Evolutionary conservation across 2,888 invertebrate genomes (phyloP).

Genomic region (Drosophila emarginata): DNA sequence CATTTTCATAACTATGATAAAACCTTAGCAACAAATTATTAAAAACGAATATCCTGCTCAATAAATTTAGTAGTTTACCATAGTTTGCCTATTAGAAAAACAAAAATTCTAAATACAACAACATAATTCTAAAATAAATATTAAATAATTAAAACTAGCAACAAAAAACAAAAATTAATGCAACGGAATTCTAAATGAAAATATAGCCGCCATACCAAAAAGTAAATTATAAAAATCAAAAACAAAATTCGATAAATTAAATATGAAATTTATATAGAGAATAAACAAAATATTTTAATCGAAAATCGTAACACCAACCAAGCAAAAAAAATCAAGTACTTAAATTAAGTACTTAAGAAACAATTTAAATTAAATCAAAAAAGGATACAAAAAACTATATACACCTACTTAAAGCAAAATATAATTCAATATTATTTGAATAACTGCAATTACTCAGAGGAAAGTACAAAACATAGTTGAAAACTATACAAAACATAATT

Average conservation of each 20-base stretch:
- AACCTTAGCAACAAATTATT: slow-evolving; percentile 7
- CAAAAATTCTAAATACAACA: not conserved
- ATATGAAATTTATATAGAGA: not conserved
- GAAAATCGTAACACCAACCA: not conserved
- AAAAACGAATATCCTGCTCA: not conserved
- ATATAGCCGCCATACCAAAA: not conserved
- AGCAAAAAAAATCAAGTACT: not conserved
- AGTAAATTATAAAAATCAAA: not conserved
- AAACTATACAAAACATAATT: not conserved
- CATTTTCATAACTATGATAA: not conserved
- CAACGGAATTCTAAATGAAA: not conserved
- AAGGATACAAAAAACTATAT: not conserved
- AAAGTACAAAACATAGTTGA: slow-evolving; percentile 6
- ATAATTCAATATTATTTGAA: not conserved
- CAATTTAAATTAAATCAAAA: not conserved
- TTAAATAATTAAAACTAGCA: not conserved
- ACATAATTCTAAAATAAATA: not conserved
- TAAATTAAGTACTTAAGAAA: not conserved
- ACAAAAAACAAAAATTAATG: not conserved
- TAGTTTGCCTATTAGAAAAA: not conserved
- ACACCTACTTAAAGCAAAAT: not conserved
- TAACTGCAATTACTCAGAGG: slow-evolving; percentile 2
- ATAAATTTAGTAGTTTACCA: not conserved
- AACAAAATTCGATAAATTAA: not conserved
- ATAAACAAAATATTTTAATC: not conserved